Percentiles rank a stretch among this genome's conserved stretches.
These are phyloP conservation scores for Megatriorchis doriae DNA, from an alignment of 2,113 vertebrate species.

Conservation along the genomic window DNA sequence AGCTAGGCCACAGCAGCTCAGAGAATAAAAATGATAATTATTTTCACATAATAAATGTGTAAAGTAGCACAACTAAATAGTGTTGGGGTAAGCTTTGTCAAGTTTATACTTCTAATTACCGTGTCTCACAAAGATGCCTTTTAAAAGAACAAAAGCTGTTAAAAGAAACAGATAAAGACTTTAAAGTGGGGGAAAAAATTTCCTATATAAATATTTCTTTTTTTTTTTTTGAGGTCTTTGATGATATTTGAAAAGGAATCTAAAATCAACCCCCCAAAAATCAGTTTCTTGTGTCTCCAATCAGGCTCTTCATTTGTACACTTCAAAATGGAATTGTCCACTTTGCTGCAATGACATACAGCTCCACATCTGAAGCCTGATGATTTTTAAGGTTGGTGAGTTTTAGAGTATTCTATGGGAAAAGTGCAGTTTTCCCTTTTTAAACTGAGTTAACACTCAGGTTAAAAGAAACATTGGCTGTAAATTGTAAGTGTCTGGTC, in stretches of 20 bases:
- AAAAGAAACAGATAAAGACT: neutral
- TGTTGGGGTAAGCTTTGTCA: neutral
- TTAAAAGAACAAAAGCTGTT: neutral
- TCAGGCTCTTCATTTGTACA: neutral
- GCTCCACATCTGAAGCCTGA: neutral
- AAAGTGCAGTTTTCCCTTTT: neutral
- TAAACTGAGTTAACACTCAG: neutral
- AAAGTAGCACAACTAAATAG: neutral
- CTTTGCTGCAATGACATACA: neutral
- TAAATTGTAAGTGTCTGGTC: neutral
- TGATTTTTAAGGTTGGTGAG: neutral
- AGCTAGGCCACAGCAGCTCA: neutral
- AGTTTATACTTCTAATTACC: neutral
- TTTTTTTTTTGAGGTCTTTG: neutral
- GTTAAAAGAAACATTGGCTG: neutral
- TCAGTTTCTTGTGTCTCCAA: neutral
- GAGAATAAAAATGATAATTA: neutral
- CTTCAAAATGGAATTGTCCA: neutral
- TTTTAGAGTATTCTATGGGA: neutral
- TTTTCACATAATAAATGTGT: neutral
- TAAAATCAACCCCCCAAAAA: neutral
- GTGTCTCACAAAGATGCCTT: neutral
- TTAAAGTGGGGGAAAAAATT: neutral
- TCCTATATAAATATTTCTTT: neutral
- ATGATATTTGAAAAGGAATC: neutral